Conservation (phyloP, 2,113 vertebrate genomes). For the Gopherus evgoodei region DNA sequence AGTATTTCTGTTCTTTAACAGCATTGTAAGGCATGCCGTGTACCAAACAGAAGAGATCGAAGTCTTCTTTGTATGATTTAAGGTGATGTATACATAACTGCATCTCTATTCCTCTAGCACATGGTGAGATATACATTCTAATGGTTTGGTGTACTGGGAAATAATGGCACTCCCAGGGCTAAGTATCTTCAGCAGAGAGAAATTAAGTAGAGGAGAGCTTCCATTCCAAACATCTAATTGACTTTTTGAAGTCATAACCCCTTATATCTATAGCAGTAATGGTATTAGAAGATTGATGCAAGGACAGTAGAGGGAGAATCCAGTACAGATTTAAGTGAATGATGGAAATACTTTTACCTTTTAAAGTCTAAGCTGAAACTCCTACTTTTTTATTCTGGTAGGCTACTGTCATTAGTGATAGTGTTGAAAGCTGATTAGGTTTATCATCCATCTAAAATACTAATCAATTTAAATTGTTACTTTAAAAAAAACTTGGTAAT, state of each 20-base stretch:
- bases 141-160: conserved; percentile 56
- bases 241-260: conserved; percentile 51
- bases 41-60: conserved; percentile 54
- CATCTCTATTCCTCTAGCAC: conserved; percentile 63
- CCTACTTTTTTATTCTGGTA: conserved; percentile 23
- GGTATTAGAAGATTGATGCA: conserved; percentile 21
- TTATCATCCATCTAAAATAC: conserved; percentile 36
- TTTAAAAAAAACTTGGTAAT: conserved; percentile 34
- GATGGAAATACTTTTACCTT: background rate
- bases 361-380: background rate
- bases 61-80: conserved; percentile 49
- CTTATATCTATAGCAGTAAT: conserved; percentile 51
- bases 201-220: conserved; percentile 29
- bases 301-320: conserved; percentile 1
- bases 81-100: conserved; percentile 65
- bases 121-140: conserved; percentile 25
- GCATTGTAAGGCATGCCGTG: conserved; percentile 55
- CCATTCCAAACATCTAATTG: conserved; percentile 48
- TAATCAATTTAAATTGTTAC: conserved; percentile 66
- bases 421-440: conserved; percentile 24
- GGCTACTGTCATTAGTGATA: background rate
- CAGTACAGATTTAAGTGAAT: background rate
- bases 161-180: conserved; percentile 60
- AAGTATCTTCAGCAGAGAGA: conserved; percentile 47
- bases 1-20: conserved; percentile 46